Conservation (phyloP, 2,888 invertebrate genomes). For the Apodemia mormo region DNA sequence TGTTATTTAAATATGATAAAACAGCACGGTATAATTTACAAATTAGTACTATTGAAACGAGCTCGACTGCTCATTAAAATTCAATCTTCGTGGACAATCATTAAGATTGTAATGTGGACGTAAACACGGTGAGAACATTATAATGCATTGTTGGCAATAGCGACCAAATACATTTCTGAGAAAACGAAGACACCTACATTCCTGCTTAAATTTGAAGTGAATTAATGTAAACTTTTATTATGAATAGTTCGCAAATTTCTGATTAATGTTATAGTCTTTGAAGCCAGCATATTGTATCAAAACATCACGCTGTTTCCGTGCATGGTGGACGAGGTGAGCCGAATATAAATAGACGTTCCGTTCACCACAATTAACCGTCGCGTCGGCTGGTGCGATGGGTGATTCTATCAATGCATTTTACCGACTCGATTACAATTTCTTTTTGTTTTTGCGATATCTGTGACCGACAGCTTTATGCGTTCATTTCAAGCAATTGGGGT, state of each 20-base stretch:
- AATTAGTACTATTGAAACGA: background rate
- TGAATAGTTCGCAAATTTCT: background rate
- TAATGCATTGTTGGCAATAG: conserved; percentile 1
- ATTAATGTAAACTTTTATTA: background rate
- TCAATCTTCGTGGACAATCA: background rate
- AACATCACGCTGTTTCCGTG: background rate
- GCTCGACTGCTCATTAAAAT: background rate
- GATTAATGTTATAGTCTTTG: background rate
- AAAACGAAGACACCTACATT: conserved; percentile 4
- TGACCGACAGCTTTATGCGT: too few species aligned
- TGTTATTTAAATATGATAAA: too few species aligned
- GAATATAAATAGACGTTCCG: background rate
- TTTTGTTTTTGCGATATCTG: too few species aligned
- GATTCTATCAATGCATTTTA: too few species aligned
- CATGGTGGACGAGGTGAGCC: background rate
- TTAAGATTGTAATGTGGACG: conserved; percentile 5
- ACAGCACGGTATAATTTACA: background rate
- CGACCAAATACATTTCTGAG: background rate
- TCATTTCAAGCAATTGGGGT: too few species aligned
- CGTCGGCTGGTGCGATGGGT: too few species aligned
- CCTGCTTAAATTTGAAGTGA: background rate
- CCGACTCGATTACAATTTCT: too few species aligned
- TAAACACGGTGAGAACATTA: background rate
- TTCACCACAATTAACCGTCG: too few species aligned
- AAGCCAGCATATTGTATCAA: background rate